Conservation (phyloP, 1,140 invertebrate genomes). For the Meloidogyne chitwoodi region DNA sequence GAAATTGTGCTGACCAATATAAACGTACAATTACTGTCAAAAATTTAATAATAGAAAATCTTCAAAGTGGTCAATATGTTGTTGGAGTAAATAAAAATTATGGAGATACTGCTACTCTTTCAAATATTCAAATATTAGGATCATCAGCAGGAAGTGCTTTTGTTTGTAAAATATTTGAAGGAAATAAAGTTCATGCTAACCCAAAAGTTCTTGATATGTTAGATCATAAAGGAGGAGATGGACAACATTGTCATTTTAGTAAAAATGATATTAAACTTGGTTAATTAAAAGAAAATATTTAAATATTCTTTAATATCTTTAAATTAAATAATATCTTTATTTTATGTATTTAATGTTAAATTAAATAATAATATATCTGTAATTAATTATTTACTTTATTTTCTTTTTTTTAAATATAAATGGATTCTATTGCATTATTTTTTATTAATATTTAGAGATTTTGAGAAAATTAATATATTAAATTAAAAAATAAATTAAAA, state of each 20-base stretch:
- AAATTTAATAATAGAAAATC: background rate
- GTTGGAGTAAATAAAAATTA: conserved; percentile 17
- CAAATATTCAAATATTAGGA: background rate
- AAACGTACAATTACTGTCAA: background rate
- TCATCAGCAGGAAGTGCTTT: background rate
- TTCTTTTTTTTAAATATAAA: too few species aligned
- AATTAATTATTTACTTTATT: too few species aligned
- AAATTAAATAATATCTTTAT: too few species aligned
- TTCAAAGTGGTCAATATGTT: background rate
- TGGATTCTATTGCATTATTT: too few species aligned
- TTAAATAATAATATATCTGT: too few species aligned
- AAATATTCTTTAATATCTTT: too few species aligned
- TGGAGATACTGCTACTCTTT: background rate
- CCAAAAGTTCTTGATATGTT: background rate
- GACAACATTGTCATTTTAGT: background rate
- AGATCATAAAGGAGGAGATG: background rate
- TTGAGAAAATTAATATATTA: too few species aligned
- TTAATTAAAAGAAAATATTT: too few species aligned
- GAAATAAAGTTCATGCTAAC: background rate
- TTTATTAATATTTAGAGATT: too few species aligned
- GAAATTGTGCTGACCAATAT: conserved; percentile 7
- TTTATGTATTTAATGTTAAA: too few species aligned
- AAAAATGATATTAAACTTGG: background rate
- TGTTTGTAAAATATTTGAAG: background rate
- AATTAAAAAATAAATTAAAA: too few species aligned